These are phyloP conservation scores for Microcebus murinus DNA, from an alignment of 2,113 vertebrate species.

Conservation along the genomic window DNA sequence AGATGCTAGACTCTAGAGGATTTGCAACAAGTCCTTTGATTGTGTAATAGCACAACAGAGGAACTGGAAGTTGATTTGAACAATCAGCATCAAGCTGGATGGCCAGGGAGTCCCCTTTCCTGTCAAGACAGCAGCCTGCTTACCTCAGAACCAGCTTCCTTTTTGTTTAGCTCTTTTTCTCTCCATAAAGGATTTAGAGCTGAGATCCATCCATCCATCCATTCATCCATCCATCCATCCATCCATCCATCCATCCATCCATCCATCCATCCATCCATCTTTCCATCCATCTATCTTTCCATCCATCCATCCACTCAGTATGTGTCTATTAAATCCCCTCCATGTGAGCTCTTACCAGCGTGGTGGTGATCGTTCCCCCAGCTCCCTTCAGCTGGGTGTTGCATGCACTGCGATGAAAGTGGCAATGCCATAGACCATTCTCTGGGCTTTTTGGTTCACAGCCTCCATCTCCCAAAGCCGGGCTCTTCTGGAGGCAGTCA, in stretches of 20 bases:
- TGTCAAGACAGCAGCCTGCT: neutral
- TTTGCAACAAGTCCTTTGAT: neutral
- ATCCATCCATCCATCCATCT: neutral
- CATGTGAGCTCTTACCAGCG: neutral
- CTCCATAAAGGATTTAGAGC: neutral
- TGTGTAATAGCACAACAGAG: neutral
- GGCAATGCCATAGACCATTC: neutral
- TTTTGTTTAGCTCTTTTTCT: neutral
- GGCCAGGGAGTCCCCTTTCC: neutral
- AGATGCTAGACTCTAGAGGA: neutral
- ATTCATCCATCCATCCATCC: neutral
- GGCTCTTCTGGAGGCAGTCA: neutral
- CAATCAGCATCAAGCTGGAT: neutral
- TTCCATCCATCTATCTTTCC: neutral
- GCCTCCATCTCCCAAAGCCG: neutral
- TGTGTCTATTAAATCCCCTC: neutral
- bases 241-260: neutral
- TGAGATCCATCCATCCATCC: neutral
- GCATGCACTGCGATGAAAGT: neutral
- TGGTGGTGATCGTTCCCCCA: neutral
- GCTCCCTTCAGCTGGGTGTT: neutral
- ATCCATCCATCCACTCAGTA: neutral
- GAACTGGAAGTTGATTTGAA: neutral
- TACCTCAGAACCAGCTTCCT: neutral
- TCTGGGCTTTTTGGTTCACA: neutral